phyloP scores from a whole-genome alignment of 2,797 vertebrate genomes.

The Spizella passerina region DNA sequence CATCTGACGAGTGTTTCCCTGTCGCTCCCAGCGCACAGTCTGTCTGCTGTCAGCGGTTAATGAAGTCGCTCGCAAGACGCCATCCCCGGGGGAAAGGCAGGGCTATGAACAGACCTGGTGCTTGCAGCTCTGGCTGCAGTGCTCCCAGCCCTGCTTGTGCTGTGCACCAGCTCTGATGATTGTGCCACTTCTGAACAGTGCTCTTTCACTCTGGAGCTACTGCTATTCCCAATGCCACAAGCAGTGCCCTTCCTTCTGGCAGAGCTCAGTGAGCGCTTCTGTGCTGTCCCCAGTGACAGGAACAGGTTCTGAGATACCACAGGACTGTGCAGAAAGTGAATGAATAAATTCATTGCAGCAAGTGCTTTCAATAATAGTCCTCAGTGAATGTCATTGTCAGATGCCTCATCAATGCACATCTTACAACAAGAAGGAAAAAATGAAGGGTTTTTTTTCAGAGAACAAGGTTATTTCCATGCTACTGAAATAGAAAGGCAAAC shows the following conservation, averaged over 20 bases:
- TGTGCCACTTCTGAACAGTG: neutral
- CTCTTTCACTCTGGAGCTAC: neutral
- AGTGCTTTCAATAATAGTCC: neutral
- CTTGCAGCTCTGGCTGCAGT: neutral
- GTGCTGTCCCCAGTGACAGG: neutral
- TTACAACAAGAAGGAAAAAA: neutral
- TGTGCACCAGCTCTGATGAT: neutral
- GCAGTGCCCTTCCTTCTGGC: neutral
- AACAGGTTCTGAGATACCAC: neutral
- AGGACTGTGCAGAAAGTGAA: neutral
- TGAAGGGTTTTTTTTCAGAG: neutral
- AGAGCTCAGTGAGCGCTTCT: neutral
- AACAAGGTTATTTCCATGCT: neutral
- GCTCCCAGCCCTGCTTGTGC: neutral
- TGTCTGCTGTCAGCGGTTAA: conserved; percentile 65
- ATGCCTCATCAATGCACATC: neutral
- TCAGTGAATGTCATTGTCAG: neutral
- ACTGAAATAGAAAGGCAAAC: neutral
- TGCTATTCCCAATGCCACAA: neutral
- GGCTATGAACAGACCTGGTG: conserved; percentile 41
- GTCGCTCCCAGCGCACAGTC: conserved; percentile 13
- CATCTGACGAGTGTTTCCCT: conserved; percentile 58
- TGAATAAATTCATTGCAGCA: neutral
- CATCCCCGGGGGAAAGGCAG: conserved; percentile 46
- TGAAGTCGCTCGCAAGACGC: conserved; percentile 30